phyloP scores from a whole-genome alignment of 2,888 invertebrate species.

The Acrocyrtus sp. region DNA sequence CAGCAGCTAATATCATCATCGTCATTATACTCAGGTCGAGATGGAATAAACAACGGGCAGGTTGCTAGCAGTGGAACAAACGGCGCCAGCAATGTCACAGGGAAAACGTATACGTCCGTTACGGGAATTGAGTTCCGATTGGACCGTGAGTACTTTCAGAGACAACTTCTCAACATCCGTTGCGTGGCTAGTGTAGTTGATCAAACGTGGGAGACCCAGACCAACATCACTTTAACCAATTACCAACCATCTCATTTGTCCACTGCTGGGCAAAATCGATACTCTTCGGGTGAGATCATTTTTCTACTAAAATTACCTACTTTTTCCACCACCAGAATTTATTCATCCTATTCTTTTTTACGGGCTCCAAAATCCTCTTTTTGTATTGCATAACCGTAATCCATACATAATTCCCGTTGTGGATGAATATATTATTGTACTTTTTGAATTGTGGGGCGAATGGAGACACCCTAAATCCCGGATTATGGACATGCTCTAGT shows the following conservation, averaged over 20 bases:
- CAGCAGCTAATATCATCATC: slow-evolving; percentile 48
- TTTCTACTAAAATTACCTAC: neutral
- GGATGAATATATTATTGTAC: too few relatives aligned
- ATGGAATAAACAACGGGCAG: slow-evolving; percentile 11
- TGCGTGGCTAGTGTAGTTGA: slow-evolving; percentile 50
- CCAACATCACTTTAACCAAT: slow-evolving; percentile 49
- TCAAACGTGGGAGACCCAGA: slow-evolving; percentile 42
- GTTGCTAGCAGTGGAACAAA: slow-evolving; percentile 4
- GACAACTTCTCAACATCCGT: slow-evolving; percentile 47
- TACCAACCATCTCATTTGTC: slow-evolving; percentile 39
- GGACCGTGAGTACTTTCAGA: slow-evolving; percentile 38
- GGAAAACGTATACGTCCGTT: slow-evolving; percentile 47
- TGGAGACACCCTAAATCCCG: too few relatives aligned
- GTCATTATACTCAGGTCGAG: slow-evolving; percentile 13
- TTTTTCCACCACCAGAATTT: neutral
- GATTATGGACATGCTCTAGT: too few relatives aligned
- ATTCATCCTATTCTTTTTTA: neutral
- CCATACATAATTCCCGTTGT: too few relatives aligned
- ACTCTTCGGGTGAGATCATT: slow-evolving; percentile 38
- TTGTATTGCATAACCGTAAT: too few relatives aligned
- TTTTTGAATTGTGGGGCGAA: too few relatives aligned
- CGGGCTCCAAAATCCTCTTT: neutral
- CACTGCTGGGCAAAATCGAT: slow-evolving; percentile 55
- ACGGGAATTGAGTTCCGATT: slow-evolving; percentile 48
- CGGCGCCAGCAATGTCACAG: neutral